Conservation (phyloP, 2,888 invertebrate genomes). For the Parelbella ahira region DNA sequence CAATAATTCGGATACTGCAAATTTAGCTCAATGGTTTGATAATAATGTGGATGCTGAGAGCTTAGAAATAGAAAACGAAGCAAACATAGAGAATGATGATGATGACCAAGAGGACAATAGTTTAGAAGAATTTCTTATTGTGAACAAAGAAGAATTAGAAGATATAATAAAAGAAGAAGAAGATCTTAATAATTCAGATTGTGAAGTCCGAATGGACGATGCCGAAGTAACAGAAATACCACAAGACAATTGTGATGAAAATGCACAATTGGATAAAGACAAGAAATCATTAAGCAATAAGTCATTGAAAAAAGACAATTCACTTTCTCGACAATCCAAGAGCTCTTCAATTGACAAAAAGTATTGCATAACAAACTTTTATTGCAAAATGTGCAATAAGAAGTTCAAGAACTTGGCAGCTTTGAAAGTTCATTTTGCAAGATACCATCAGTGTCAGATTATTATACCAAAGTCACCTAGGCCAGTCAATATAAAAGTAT, state of each 20-base stretch:
- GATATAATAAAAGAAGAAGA: slow-evolving; percentile 1
- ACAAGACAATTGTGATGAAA: slow-evolving; percentile 21
- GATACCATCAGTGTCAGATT: slow-evolving; percentile 42
- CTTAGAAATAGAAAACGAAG: no score
- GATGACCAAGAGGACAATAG: no score
- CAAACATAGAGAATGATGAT: slow-evolving; percentile 1
- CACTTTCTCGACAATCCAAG: no score
- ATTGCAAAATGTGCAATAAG: slow-evolving; percentile 53
- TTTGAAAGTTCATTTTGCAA: slow-evolving; percentile 47
- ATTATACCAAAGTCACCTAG: slow-evolving; percentile 23
- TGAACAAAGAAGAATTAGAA: slow-evolving; percentile 14
- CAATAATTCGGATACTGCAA: no score
- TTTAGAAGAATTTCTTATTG: slow-evolving; percentile 46
- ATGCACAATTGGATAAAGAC: slow-evolving; percentile 15
- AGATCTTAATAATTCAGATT: not conserved
- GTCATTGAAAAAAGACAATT: no score
- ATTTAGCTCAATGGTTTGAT: no score
- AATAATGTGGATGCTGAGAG: no score
- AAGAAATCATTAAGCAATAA: slow-evolving; percentile 27
- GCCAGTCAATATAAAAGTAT: slow-evolving; percentile 32
- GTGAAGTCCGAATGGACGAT: slow-evolving; percentile 12
- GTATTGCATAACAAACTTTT: slow-evolving; percentile 43
- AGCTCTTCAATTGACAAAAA: slow-evolving; percentile 32
- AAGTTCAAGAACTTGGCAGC: slow-evolving; percentile 37
- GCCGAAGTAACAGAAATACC: slow-evolving; percentile 13